Base-by-base conservation (phyloP, 1,140 invertebrate species). In the Magallana angulata region DNA sequence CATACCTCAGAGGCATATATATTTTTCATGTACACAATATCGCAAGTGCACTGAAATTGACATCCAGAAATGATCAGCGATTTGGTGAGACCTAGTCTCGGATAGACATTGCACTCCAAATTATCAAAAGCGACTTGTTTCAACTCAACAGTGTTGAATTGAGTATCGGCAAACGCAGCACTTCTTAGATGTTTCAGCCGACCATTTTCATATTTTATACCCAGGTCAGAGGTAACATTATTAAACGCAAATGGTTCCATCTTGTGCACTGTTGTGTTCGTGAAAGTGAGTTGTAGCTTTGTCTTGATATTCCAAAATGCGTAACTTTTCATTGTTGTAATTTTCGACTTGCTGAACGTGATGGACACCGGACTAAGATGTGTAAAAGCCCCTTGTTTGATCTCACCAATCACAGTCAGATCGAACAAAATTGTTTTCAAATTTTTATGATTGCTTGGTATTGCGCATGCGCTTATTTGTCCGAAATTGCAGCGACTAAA, bases 401-500 rank as follows among this genome's bases (percentile, higher is more conserved):
- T 36, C 48, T 76, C 68, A 9, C 68, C 68, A 11, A 76, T 76
- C 11, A 76, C 68, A 11, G 68, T 36, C 24, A 76, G 4, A 9
- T 76, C 68, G 36, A 76, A 76, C 3, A 24, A 11, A 12, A 76
- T n/a, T 5, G 60, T 76, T 76, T 12, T 18, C 36, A 76, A 36
- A 24, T 76, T 76, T 30, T 24, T 30, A 30, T 76, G 68, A 18
- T 30, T 24, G 11, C 24, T 36, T 30, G 68, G 68, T 30, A 76
- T 30, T 76, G 68, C 68, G 24, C 68, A 76, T 76, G 68, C 4
- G 30, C 68, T 76, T 5, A 76, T 76, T 76, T 76, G 68, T 30
- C 68, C 68, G 24, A 76, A 76, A 76, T 76, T 76, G 14, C 68
- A 76, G 68, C 68, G 68, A 76, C 68, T 76, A 7, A 76, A 76